Evolutionary conservation across 2,113 vertebrate genomes (phyloP).

Genomic region (Lampris megalopsis): DNA sequence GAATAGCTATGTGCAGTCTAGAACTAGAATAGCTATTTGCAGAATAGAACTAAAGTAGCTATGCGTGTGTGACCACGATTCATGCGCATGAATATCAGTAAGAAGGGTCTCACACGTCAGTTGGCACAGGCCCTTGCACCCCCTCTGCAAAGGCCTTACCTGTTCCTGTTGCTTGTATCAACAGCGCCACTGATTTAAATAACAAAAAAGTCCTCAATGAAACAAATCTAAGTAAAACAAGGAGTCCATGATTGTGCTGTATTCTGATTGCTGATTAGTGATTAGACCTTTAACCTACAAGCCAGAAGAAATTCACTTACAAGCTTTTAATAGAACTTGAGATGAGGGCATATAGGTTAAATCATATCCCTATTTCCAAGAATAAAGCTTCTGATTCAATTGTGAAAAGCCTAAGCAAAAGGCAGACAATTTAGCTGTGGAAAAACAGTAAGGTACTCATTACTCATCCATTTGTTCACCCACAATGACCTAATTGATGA

Average conservation of each 20-base stretch:
- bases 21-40: too few relatives aligned
- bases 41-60: too few relatives aligned
- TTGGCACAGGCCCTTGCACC: too few relatives aligned
- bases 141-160: too few relatives aligned
- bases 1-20: too few relatives aligned
- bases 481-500: constrained; percentile 82
- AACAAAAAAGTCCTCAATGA: neutral
- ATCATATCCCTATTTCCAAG: neutral
- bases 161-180: too few relatives aligned
- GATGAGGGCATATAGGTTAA: neutral
- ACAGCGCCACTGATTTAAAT: too few relatives aligned
- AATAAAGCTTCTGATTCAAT: constrained; percentile 17
- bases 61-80: too few relatives aligned
- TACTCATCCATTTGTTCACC: constrained; percentile 84
- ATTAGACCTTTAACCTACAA: neutral
- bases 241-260: neutral
- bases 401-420: constrained; percentile 1
- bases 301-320: neutral
- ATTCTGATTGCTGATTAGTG: neutral
- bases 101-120: too few relatives aligned
- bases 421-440: neutral
- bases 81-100: too few relatives aligned
- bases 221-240: neutral
- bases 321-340: neutral
- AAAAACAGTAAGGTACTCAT: constrained; percentile 43